A percentile compares a stretch with the other conserved stretches of the same genome.
These are phyloP conservation scores for Carassius gibelio DNA, from an alignment of 2,113 vertebrate species.

Conservation along the genomic window DNA sequence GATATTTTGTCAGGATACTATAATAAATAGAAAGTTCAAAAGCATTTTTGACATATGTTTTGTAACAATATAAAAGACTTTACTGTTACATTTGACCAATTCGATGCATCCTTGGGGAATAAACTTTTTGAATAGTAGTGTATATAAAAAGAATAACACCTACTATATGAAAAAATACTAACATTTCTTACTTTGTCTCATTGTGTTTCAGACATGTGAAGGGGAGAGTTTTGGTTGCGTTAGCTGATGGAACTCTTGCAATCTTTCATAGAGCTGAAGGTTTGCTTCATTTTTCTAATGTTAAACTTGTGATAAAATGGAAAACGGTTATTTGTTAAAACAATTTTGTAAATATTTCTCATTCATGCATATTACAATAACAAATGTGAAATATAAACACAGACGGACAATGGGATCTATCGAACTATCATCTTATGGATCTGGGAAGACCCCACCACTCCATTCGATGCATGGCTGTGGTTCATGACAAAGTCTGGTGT, in stretches of 20 bases:
- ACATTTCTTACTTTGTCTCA: background rate
- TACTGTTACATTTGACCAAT: no score
- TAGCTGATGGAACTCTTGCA: conserved; percentile 93
- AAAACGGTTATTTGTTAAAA: background rate
- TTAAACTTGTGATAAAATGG: background rate
- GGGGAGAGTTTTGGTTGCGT: conserved; percentile 91
- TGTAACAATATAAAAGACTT: no score
- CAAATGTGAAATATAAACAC: background rate
- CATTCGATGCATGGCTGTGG: conserved; percentile 98
- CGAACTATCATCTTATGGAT: conserved; percentile 98
- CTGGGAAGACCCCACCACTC: conserved; percentile 96
- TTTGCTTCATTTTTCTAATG: conserved; percentile 57
- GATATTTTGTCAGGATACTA: no score
- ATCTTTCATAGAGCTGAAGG: conserved; percentile 96
- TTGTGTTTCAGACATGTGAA: conserved; percentile 85
- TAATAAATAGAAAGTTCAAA: no score
- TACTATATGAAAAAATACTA: background rate
- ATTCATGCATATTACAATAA: background rate
- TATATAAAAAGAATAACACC: background rate
- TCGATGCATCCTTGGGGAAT: background rate
- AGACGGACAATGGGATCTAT: conserved; percentile 97
- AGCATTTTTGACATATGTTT: no score
- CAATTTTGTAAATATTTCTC: no score
- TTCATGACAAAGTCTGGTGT: conserved; percentile 96
- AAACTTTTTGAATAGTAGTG: background rate